Evolutionary conservation across 1,140 invertebrate genomes (phyloP), one percentile per base, ranked within the genome.

Genomic region (Drosophila nebulosa): DNA sequence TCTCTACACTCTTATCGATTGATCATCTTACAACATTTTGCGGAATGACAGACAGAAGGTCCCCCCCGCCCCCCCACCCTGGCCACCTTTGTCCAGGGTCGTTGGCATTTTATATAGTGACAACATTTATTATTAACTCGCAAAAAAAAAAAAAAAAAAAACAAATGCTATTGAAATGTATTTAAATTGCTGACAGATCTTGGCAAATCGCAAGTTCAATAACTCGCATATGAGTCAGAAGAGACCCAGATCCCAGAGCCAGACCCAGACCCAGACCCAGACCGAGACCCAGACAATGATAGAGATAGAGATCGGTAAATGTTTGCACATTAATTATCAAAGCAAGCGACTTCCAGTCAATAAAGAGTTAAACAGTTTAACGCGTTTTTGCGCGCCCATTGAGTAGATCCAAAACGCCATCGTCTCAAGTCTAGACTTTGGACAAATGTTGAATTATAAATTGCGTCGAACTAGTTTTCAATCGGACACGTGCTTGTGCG

Each of bases 71-170:
- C n/a, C n/a, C n/a, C n/a, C n/a, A n/a, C n/a, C n/a, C n/a, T n/a
- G n/a, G n/a, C n/a, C n/a, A n/a, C n/a, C n/a, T n/a, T n/a, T n/a
- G n/a, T n/a, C n/a, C 39, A 16, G 18, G 14, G 32, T 63, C 60
- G 32, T 59, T 59, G 18, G 36, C 57, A 59, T 59, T 59, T 39
- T 46, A 42, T 42, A 59, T 36, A 59, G 42, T 39, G 18, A 21
- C 35, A 14, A 59, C 57, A 59, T 42, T 59, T 59, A 57, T 59
- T 59, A 57, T 59, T 22, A 52, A 10, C n/a, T 35, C 5, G 4
- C 18, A 51, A 22, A 18, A 46, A 21, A 21, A 5, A 22, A 22
- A 22, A 22, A 4, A 24, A 12, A 12, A 16, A 1, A 27, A 42
- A 14, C 3, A 60, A 46, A 16, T 60, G 36, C 36, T 42, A 42